Evolutionary conservation across 1,140 invertebrate genomes (phyloP).

Genomic region (Chionoecetes opilio): DNA sequence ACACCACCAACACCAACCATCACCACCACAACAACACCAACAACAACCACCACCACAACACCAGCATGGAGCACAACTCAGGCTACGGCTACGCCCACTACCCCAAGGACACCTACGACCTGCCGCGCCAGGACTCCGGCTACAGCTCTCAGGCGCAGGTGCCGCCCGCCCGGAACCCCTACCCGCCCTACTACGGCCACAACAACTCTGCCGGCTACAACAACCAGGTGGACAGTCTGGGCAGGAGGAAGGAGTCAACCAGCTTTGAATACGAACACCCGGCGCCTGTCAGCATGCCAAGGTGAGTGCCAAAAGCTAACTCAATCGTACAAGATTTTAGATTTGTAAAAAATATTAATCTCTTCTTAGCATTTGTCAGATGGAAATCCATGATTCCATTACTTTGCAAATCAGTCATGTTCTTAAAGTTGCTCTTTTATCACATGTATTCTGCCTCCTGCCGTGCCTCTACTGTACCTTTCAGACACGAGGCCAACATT

Average conservation of each 20-base stretch:
- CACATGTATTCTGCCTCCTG: too few relatives aligned
- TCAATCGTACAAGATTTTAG: background rate
- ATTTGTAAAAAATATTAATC: background rate
- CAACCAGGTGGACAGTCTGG: constrained; percentile 76
- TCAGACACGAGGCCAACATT: too few relatives aligned
- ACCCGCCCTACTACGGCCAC: constrained; percentile 79
- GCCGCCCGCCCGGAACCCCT: constrained; percentile 79
- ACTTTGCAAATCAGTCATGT: too few relatives aligned
- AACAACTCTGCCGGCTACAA: constrained; percentile 77
- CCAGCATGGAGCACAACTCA: constrained; percentile 81
- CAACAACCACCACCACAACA: constrained; percentile 80
- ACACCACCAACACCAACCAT: constrained; percentile 55
- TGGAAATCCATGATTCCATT: too few relatives aligned
- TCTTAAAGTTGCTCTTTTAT: too few relatives aligned
- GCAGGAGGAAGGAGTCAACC: constrained; percentile 87
- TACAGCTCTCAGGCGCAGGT: constrained; percentile 82
- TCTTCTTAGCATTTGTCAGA: background rate
- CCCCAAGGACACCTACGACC: constrained; percentile 81
- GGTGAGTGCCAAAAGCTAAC: constrained; percentile 83
- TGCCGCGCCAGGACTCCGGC: constrained; percentile 82
- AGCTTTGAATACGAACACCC: constrained; percentile 89
- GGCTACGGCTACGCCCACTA: constrained; percentile 82
- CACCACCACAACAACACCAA: constrained; percentile 69
- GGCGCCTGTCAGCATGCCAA: constrained; percentile 85
- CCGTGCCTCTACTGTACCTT: too few relatives aligned